Base-by-base conservation (phyloP, 53 echinoderm and acorn worm species). In the Mesocentrotus franciscanus region DNA sequence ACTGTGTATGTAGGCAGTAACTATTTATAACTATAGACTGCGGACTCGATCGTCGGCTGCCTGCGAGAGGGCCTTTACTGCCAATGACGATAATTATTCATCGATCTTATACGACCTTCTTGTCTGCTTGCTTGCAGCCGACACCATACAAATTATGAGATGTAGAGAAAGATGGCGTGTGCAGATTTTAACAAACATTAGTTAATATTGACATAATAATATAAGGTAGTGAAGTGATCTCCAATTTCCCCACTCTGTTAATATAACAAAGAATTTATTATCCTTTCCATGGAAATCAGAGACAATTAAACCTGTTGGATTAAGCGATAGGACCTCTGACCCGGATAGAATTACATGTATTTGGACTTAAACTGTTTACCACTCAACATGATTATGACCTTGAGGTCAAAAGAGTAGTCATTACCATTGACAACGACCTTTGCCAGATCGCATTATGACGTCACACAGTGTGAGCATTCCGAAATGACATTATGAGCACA, bases 351-450 rank as follows among this genome's bases (percentile, higher is more conserved):
- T 74, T 30, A n/a, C n/a, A n/a, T n/a, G n/a, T n/a, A 74, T 30
- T 74, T 74, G 11, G 0, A 74, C 6, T 32, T 30, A 74, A 74
- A 30, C 27, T 74, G 74, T 74, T 71, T 71, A 24, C 71, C 74
- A 27, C 14, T 32, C 29, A 10, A 30, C 74, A 74, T 74, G 74
- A 74, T 74, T 74, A 30, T 74, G 74, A 74, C 74, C 74, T 74
- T 74, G 74, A 14, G 74, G 74, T 74, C 74, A 18, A 74, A 74
- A 8, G 49, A 74, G 29, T 74, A 74, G 74, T 74, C 32, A 74
- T 74, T 74, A 74, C 74, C 74, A 30, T 74, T 74, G 74, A 32
- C 74, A 74, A 74, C 32, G 74, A 74, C 74, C 32, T 74, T 74
- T 74, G 74, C 74, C 29, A n/a, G 27, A 72, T 72, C 9, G 30